A percentile compares a stretch with the other conserved stretches of the same genome.
Conservation (phyloP, 1,140 invertebrate species). For the Ceratina calcarata region DNA sequence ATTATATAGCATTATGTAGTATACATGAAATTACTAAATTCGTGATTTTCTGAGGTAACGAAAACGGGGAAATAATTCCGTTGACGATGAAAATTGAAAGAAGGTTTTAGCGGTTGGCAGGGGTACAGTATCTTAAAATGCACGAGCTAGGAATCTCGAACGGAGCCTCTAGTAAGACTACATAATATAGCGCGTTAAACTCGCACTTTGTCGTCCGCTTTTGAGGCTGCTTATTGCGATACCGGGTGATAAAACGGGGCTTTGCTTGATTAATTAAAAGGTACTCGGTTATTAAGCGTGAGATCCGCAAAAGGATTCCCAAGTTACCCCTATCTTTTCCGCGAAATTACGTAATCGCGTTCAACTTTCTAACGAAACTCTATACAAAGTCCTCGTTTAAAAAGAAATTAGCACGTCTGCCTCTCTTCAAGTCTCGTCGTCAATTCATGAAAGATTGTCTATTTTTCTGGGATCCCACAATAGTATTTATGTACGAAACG, state of each 20-base stretch:
- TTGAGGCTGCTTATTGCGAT: constrained; percentile 9
- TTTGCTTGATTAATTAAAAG: constrained; percentile 16
- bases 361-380: too few relatives aligned
- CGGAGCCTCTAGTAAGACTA: constrained; percentile 5
- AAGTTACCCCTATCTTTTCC: background rate
- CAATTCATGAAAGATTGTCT: too few relatives aligned
- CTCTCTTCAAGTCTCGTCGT: too few relatives aligned
- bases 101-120: background rate
- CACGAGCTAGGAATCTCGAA: background rate
- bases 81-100: background rate
- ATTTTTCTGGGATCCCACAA: too few relatives aligned
- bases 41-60: too few relatives aligned
- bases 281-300: constrained; percentile 10
- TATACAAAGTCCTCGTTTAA: too few relatives aligned
- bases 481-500: too few relatives aligned
- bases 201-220: constrained; percentile 10
- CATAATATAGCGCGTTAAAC: constrained; percentile 10
- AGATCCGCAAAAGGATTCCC: background rate
- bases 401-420: too few relatives aligned
- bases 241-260: constrained; percentile 6
- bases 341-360: background rate
- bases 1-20: too few relatives aligned
- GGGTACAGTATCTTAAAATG: background rate
- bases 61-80: too few relatives aligned
- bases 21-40: too few relatives aligned